These are phyloP conservation scores for Cyclina sinensis DNA, from an alignment of 1,140 invertebrate species.

Conservation along the genomic window DNA sequence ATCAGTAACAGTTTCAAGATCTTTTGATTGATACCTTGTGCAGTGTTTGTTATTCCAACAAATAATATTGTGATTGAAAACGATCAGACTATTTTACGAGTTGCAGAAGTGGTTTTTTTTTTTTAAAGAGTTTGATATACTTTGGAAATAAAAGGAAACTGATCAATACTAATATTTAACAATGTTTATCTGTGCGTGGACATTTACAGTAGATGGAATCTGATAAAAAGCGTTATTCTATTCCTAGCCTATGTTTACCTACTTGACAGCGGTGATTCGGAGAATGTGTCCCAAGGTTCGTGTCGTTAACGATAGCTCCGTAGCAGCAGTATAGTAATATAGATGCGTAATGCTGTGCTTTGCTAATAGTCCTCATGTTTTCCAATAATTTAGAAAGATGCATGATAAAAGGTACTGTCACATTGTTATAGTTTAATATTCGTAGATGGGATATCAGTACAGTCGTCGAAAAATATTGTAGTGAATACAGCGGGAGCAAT, in stretches of 20 bases:
- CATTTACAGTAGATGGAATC: slow-evolving; percentile 14
- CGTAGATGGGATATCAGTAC: slow-evolving; percentile 15
- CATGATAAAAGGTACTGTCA: slow-evolving; percentile 38
- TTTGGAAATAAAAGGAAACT: background rate
- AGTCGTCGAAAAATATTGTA: slow-evolving; percentile 42
- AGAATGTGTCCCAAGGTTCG: slow-evolving; percentile 36
- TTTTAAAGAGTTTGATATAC: slow-evolving; percentile 37
- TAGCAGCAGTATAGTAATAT: slow-evolving; percentile 26
- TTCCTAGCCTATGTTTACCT: slow-evolving; percentile 53
- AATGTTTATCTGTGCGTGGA: background rate
- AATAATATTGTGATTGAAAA: slow-evolving; percentile 11
- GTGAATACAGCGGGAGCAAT: slow-evolving; percentile 8
- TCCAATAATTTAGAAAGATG: slow-evolving; percentile 56
- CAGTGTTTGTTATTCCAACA: background rate
- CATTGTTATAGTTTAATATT: slow-evolving; percentile 32
- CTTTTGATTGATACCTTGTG: background rate
- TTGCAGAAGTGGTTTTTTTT: background rate
- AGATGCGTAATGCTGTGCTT: slow-evolving; percentile 16
- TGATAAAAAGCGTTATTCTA: slow-evolving; percentile 35
- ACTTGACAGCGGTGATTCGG: slow-evolving; percentile 39
- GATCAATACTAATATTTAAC: slow-evolving; percentile 56
- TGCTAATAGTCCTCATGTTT: slow-evolving; percentile 42
- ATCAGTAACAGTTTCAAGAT: background rate
- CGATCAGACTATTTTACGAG: background rate
- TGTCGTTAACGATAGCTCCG: slow-evolving; percentile 16